These are phyloP conservation scores for Leptarthrus brevirostris DNA, from an alignment of 2,888 invertebrate genomes.

Conservation along the genomic window DNA sequence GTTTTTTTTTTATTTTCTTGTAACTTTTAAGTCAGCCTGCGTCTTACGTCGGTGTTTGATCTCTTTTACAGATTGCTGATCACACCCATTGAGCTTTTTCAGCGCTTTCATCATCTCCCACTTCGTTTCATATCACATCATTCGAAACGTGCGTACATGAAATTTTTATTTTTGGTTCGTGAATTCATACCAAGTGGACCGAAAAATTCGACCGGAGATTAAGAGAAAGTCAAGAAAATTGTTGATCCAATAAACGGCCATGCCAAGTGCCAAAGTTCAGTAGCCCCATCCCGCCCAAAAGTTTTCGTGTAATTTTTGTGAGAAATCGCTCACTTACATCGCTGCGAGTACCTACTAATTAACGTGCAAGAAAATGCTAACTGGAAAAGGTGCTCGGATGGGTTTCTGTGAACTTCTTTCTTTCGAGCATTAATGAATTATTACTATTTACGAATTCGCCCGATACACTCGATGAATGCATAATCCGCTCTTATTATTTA, in stretches of 20 bases:
- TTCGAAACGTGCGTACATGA: slow-evolving; percentile 14
- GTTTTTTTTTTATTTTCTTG: slow-evolving; percentile 1
- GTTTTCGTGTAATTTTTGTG: neutral
- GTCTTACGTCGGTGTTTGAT: neutral
- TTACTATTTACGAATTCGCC: slow-evolving; percentile 13
- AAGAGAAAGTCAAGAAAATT: neutral
- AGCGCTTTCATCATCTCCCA: neutral
- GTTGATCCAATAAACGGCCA: neutral
- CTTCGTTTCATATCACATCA: neutral
- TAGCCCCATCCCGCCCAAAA: neutral
- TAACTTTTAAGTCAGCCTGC: neutral
- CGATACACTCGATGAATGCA: slow-evolving; percentile 37
- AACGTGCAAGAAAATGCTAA: neutral
- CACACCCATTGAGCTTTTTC: slow-evolving; percentile 8
- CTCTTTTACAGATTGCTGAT: neutral
- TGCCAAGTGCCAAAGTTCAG: neutral
- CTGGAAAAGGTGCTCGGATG: too few relatives aligned
- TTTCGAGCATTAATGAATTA: slow-evolving; percentile 12
- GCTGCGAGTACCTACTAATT: neutral
- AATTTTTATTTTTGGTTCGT: slow-evolving; percentile 31
- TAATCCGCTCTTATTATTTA: slow-evolving; percentile 30
- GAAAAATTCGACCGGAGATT: neutral
- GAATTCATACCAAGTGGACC: neutral
- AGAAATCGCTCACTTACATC: neutral
- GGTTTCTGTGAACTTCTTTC: too few relatives aligned